Base-by-base conservation (phyloP, 2,113 vertebrate species). In the Mobula hypostoma region DNA sequence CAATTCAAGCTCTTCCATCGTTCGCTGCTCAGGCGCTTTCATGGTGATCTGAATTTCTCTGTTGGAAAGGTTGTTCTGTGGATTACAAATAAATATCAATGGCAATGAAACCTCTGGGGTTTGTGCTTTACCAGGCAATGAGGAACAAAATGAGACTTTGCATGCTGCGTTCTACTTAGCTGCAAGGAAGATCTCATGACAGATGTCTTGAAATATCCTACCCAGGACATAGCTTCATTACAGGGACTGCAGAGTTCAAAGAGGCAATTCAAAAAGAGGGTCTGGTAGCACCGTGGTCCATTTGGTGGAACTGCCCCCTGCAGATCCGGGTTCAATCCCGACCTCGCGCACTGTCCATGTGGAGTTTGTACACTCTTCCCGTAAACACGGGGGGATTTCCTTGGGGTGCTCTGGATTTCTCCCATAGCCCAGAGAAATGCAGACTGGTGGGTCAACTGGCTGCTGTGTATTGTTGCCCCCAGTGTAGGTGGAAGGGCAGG, bases 21-120 rank as follows among this genome's bases (percentile, higher is more conserved):
- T 94, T 85, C 96, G 96, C 95, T 94, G 90, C 7, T 96, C 94
- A 14, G 96, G 95, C 72, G 90, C 94, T 95, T 96, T 96, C 94
- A 78, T 58, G 0, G 95, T 94, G 88, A 96, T 95, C 21, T 96
- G 95, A 92, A 97, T 82, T 90, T 90, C 94, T 68, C 95, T 94
- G 95, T 95, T 94, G 11, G 95, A 78, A n/a, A 94, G 77, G 48
- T 40, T 68, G 72, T 93, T 78, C 91, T 94, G 58, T 19, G 29
- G 12, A 5, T 94, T 14, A 90, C 63, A 74, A 94, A 72, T 68
- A 80, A 94, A 11, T 87, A 63, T 12, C 58, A n/a, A 11, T 87
- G 8, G 32, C 85, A 90, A 68, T 66, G 29, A 32, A 90, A 17
- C 14, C 29, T 19, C 14, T 1, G 85, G 17, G 19, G 63, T 2